Evolutionary conservation across 1,140 invertebrate species (phyloP), one percentile per base, ranked within the genome.

Genomic region (Ceratina calcarata): DNA sequence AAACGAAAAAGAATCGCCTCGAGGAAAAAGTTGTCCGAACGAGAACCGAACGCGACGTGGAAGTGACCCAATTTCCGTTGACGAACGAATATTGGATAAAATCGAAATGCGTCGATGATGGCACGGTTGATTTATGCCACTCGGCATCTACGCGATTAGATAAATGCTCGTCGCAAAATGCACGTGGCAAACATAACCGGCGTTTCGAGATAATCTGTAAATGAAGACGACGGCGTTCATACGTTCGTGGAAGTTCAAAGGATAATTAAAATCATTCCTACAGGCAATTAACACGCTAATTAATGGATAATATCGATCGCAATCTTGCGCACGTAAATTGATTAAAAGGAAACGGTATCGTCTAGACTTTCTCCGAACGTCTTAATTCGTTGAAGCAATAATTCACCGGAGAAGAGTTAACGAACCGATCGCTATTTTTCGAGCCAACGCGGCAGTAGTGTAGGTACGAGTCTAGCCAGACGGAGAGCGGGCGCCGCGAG

Each of bases 121-220:
- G 49, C 18, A 8, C 37, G 37, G 37, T 24, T 7, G 58, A 49
- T 62, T 62, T 58, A 58, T 58, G 51, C 58, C 18, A 16, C 22
- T 37, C 77, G 60, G 62, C 55, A 58, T 69, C 61, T 71, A 27
- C 65, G 20, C 37, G 66, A 66, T 72, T 64, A 45, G 27, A 27
- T 16, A 51, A 32, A 53, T 32, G 58, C 22, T 69, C 66, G 53
- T 15, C 24, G 49, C 53, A 55, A 45, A 75, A 82, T 75, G 78
- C 81, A 18, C 49, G 72, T 65, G 49, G 55, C 51, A 53, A 83
- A 82, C 80, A 77, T 74, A 20, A 45, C 6, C 16, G 27, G 13
- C 68, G 18, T 20, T 18, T 12, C 37, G 18, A 24, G 51, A 24
- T 15, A 22, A 69, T 55, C 66, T 24, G 65, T n/a, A 18, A 68